A percentile compares a stretch with the other conserved stretches of the same genome.
Evolutionary conservation across 2,888 invertebrate species (phyloP).

Genomic region (Xanthia togata): DNA sequence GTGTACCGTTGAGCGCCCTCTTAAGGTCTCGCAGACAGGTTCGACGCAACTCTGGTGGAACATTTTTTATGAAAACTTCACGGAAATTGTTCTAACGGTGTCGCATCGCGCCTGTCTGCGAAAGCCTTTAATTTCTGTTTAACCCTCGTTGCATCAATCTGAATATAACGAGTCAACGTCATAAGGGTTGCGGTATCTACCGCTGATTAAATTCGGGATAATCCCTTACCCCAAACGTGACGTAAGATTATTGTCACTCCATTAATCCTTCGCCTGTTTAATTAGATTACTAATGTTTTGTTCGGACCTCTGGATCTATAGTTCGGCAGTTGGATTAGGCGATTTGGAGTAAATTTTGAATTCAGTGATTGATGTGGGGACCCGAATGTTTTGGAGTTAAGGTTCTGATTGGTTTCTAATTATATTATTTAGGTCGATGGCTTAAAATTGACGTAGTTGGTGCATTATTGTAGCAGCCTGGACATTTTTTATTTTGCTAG

Average conservation of each 20-base stretch:
- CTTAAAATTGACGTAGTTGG: not conserved
- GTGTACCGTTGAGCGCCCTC: no score
- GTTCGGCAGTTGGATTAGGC: constrained; percentile 63
- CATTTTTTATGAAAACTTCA: no score
- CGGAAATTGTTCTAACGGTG: no score
- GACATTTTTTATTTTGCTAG: not conserved
- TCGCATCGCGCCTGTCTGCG: no score
- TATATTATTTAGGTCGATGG: constrained; percentile 5
- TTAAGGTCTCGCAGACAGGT: no score
- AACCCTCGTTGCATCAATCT: constrained; percentile 59
- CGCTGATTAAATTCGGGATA: constrained; percentile 87
- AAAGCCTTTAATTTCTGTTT: no score
- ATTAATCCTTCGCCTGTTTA: constrained; percentile 86
- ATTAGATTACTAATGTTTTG: constrained; percentile 79
- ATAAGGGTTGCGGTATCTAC: constrained; percentile 78
- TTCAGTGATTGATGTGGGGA: constrained; percentile 60
- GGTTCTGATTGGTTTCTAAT: constrained; percentile 36
- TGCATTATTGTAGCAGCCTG: not conserved
- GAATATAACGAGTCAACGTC: constrained; percentile 66
- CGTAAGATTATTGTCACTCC: constrained; percentile 89
- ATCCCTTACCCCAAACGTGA: constrained; percentile 81
- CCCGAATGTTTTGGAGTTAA: constrained; percentile 38
- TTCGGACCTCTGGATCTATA: constrained; percentile 54
- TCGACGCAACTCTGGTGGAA: no score
- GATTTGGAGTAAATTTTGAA: constrained; percentile 63